Evolutionary conservation across 2,888 invertebrate genomes (phyloP).

Genomic region (Girardia tigrina): DNA sequence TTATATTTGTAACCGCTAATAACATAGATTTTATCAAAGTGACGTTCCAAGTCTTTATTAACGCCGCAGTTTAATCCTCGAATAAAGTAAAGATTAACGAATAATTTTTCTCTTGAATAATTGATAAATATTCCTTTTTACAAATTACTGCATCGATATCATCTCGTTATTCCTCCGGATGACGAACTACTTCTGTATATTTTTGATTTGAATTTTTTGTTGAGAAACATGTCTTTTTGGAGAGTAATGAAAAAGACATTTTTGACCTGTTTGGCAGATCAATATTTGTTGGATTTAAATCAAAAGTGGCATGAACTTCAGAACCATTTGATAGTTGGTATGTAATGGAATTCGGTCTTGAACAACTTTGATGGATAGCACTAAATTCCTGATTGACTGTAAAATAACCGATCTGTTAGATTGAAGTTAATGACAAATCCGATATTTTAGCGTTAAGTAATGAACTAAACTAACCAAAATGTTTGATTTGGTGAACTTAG

Average conservation of each 20-base stretch:
- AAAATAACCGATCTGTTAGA: too few relatives aligned
- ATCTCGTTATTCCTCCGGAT: not conserved
- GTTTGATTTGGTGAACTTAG: too few relatives aligned
- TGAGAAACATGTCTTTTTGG: not conserved
- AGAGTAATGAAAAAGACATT: not conserved
- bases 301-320: not conserved
- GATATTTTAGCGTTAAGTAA: too few relatives aligned
- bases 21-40: not conserved
- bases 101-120: not conserved
- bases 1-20: not conserved
- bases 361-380: not conserved
- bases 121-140: not conserved
- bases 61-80: not conserved
- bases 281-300: constrained; percentile 4
- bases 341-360: not conserved
- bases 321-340: not conserved
- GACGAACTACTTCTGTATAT: not conserved
- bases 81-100: not conserved
- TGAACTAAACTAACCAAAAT: too few relatives aligned
- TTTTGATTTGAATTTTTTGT: constrained; percentile 19
- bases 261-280: not conserved
- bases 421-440: too few relatives aligned
- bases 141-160: constrained; percentile 5
- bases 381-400: constrained; percentile 2
- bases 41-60: not conserved